Evolutionary conservation across 2,888 invertebrate genomes (phyloP).

Genomic region (Margaritifera margaritifera): DNA sequence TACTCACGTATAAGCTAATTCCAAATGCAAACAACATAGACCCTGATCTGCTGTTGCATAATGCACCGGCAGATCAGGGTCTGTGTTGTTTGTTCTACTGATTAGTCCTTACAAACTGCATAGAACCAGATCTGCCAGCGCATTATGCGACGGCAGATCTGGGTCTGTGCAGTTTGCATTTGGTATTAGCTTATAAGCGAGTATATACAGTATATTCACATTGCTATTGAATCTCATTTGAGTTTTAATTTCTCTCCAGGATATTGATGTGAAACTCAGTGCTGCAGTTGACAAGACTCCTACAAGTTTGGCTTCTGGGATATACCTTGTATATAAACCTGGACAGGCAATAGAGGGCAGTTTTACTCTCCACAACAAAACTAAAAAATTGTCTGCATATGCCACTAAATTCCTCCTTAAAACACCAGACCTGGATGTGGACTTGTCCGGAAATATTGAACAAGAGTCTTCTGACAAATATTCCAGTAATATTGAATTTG

Average conservation of each 20-base stretch:
- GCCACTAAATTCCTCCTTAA: constrained; percentile 23
- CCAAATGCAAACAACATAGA: too few species aligned
- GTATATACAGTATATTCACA: too few species aligned
- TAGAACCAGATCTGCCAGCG: too few species aligned
- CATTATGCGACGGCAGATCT: too few species aligned
- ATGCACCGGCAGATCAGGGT: too few species aligned
- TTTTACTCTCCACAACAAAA: constrained; percentile 28
- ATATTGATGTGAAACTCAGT: constrained; percentile 33
- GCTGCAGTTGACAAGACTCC: constrained; percentile 39
- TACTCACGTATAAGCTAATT: too few species aligned
- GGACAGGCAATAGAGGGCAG: constrained; percentile 29
- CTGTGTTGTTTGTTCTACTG: too few species aligned
- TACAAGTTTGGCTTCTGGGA: constrained; percentile 26
- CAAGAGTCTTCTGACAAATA: constrained; percentile 32
- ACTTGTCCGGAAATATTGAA: constrained; percentile 33
- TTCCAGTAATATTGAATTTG: constrained; percentile 35
- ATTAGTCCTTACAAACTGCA: too few species aligned
- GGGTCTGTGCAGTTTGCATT: too few species aligned
- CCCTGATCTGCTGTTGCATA: too few species aligned
- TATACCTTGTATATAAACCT: constrained; percentile 38
- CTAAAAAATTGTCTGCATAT: constrained; percentile 23
- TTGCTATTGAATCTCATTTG: background rate
- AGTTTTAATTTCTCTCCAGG: constrained; percentile 29
- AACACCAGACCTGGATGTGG: constrained; percentile 28
- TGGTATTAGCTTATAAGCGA: too few species aligned